A percentile compares a stretch with the other conserved stretches of the same genome.
These are phyloP conservation scores for Sphyrna mokarran DNA, from an alignment of 2,113 vertebrate genomes.

Conservation along the genomic window DNA sequence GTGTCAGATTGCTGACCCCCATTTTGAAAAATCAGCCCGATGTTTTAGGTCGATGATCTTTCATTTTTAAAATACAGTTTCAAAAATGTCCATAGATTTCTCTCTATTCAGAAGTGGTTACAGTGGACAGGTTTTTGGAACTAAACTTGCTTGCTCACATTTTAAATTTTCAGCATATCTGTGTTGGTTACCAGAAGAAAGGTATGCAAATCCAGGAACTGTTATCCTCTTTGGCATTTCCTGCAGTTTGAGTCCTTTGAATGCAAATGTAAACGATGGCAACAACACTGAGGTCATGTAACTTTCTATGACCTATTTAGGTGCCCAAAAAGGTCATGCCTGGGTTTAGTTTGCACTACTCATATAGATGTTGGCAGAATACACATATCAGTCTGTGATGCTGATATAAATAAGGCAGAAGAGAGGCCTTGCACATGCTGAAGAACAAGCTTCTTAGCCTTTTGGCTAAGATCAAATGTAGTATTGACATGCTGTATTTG, in stretches of 20 bases:
- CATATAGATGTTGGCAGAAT: no score
- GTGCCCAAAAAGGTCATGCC: neutral
- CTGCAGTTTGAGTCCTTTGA: neutral
- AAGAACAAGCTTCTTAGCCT: neutral
- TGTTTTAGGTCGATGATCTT: no score
- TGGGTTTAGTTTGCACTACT: no score
- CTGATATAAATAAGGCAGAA: no score
- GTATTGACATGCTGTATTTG: no score
- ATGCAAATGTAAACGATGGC: neutral
- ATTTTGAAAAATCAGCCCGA: no score
- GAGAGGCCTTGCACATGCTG: neutral
- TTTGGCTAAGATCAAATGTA: no score
- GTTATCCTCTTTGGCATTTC: neutral
- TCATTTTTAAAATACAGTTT: no score
- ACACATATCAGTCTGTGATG: no score
- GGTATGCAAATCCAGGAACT: neutral
- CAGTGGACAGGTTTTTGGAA: neutral
- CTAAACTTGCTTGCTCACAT: neutral
- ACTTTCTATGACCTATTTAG: neutral
- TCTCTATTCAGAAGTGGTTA: neutral
- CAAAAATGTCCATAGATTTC: neutral
- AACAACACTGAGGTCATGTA: neutral
- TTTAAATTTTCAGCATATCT: neutral
- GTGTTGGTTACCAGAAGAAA: no score
- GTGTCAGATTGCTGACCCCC: no score